These are phyloP conservation scores for Cremastinae sp. DNA, from an alignment of 2,888 invertebrate genomes.

Conservation along the genomic window DNA sequence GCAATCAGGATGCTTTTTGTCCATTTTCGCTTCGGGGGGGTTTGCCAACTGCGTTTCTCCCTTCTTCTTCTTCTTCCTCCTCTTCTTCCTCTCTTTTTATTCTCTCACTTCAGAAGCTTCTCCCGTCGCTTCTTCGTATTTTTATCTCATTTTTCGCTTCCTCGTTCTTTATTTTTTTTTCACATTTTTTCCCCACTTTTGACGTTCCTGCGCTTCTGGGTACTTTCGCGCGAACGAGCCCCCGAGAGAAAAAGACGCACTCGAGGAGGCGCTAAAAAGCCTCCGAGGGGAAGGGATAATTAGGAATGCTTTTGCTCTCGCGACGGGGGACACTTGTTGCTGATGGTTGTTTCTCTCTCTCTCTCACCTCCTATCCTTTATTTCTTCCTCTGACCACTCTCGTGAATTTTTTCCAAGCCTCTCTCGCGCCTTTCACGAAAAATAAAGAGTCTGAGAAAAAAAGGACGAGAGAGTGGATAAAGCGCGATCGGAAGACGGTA, in stretches of 20 bases:
- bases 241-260: slow-evolving; percentile 27
- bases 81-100: not conserved
- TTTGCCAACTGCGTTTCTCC: slow-evolving; percentile 25
- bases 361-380: slow-evolving; percentile 41
- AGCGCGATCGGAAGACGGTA: slow-evolving; percentile 75
- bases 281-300: slow-evolving; percentile 71
- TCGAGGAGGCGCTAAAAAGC: slow-evolving; percentile 58
- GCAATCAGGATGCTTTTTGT: slow-evolving; percentile 79
- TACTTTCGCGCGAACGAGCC: slow-evolving; percentile 52
- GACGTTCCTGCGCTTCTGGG: slow-evolving; percentile 50
- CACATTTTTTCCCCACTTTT: slow-evolving; percentile 18
- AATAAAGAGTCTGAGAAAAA: slow-evolving; percentile 63
- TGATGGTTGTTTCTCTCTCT: slow-evolving; percentile 61
- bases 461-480: slow-evolving; percentile 39
- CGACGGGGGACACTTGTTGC: slow-evolving; percentile 80
- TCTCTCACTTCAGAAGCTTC: not conserved
- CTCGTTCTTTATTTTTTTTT: slow-evolving; percentile 8
- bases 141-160: slow-evolving; percentile 5
- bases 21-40: slow-evolving; percentile 75
- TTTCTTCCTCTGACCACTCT: slow-evolving; percentile 25
- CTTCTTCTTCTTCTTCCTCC: slow-evolving; percentile 10
- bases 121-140: slow-evolving; percentile 1
- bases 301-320: slow-evolving; percentile 78
- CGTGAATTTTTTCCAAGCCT: slow-evolving; percentile 9
- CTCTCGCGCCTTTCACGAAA: slow-evolving; percentile 60